A percentile compares a stretch with the other conserved stretches of the same genome.
Evolutionary conservation across 2,797 vertebrate species (phyloP).

Genomic region (Bufotes viridis): DNA sequence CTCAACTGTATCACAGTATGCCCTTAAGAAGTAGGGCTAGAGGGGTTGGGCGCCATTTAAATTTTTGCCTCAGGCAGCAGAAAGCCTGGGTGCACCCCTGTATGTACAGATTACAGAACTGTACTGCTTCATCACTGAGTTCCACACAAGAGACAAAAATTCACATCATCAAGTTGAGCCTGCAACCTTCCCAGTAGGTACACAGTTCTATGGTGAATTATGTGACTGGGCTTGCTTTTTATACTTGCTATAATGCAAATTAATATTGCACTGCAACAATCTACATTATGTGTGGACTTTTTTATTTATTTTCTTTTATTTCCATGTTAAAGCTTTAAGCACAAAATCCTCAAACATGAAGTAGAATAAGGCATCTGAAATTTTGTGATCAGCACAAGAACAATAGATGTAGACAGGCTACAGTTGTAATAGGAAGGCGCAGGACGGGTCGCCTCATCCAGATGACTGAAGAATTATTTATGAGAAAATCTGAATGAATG

Average conservation of each 20-base stretch:
- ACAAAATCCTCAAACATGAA: neutral
- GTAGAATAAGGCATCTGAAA: too few species aligned
- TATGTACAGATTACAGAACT: too few species aligned
- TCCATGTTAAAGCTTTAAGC: too few species aligned
- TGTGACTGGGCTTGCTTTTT: neutral
- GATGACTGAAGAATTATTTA: constrained; percentile 22
- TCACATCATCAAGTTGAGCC: neutral
- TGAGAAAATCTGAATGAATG: constrained; percentile 17
- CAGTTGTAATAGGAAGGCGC: neutral
- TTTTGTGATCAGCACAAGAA: neutral
- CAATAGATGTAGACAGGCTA: neutral
- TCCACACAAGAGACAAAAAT: neutral
- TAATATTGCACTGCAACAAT: neutral
- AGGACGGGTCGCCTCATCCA: neutral
- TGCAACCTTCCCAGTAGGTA: neutral
- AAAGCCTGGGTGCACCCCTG: too few species aligned
- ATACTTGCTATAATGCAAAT: neutral
- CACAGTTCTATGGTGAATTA: neutral
- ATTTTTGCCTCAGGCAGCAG: too few species aligned
- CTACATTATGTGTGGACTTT: too few species aligned
- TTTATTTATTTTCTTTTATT: too few species aligned
- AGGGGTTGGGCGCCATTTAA: too few species aligned
- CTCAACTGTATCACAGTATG: too few species aligned
- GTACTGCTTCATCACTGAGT: too few species aligned
- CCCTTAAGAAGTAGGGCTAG: too few species aligned